A percentile compares a stretch with the other conserved stretches of the same genome.
Evolutionary conservation across 2,113 vertebrate species (phyloP).

Genomic region (Rhadina sibilatrix): DNA sequence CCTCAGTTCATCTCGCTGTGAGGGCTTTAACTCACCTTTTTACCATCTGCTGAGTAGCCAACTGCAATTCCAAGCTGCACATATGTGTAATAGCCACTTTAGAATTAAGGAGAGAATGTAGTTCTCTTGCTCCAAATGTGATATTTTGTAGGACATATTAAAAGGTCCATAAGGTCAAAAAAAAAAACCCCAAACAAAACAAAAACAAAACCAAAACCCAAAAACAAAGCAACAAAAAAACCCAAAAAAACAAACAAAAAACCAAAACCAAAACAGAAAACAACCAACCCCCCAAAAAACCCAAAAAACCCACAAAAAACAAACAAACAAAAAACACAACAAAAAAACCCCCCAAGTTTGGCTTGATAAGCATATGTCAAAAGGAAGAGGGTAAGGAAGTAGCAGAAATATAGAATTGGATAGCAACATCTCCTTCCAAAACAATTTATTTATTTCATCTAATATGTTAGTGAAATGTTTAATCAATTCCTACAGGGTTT

Average conservation of each 20-base stretch:
- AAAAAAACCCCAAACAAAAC: background rate
- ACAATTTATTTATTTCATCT: background rate
- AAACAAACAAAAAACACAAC: no score
- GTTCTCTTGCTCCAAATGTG: background rate
- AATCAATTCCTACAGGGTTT: background rate
- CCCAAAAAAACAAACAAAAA: no score
- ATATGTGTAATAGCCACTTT: background rate
- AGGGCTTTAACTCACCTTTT: background rate
- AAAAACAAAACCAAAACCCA: background rate
- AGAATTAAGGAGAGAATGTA: background rate
- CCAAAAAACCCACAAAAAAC: no score
- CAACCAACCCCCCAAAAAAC: no score
- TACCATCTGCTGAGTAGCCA: background rate
- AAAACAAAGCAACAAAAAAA: background rate
- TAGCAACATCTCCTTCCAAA: background rate
- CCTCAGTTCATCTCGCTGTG: background rate
- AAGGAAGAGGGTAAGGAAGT: background rate
- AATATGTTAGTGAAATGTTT: background rate
- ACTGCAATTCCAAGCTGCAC: background rate
- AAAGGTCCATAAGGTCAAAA: background rate
- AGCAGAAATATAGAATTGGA: background rate
- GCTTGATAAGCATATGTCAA: rapidly evolving
- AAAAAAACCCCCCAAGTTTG: background rate
- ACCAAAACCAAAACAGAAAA: no score
- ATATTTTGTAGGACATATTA: background rate